Evolutionary conservation across 2,113 vertebrate species (phyloP), one percentile per base, ranked within the genome.

Genomic region (Peromyscus californicus): DNA sequence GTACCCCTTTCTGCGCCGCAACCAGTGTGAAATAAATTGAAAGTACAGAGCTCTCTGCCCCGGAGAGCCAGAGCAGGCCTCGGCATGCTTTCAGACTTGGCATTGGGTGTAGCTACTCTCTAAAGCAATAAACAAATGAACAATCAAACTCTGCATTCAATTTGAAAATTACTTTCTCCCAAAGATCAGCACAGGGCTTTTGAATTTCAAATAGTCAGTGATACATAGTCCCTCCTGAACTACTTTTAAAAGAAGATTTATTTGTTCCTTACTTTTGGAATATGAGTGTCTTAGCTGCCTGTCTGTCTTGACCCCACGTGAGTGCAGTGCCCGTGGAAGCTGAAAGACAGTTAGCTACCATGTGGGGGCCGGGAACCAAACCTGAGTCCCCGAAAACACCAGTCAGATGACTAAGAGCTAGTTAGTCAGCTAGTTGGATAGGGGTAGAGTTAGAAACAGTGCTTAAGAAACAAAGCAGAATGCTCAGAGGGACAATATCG

Each of bases 141-240:
- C 59, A 75, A 82, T 75, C 51, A 65, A 93, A 48, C 8, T 57
- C 86, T 54, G 24, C 9, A 45, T 74, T 92, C 84, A 48, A 29
- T 69, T 90, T 80, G 36, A 88, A 92, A 93, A 69, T 36, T 87
- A 39, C 42, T 91, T 92, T 82, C 24, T 89, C 7, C 51, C 54
- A 84, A 87, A 79, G 3, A 72, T 36, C 15, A 57, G 54, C 29
- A 54, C 78, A 76, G 4, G 29, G 72, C 65, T 84, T 84, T 63
- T 91, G 69, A 42, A 88, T 92, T 95, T 96, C 82, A n/a, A 65
- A 75, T 54, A 36, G 5, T 42, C 17, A 48, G 6, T 70, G 29
- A 2, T 89, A 8, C 85, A 72, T 36, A 90, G 5, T 84, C 24
- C 15, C 89, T 51, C 67, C 17, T 48, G 29, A 67, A 33, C 48